Base-by-base conservation (phyloP, 1,140 invertebrate genomes). In the Dermatophagoides farinae region DNA sequence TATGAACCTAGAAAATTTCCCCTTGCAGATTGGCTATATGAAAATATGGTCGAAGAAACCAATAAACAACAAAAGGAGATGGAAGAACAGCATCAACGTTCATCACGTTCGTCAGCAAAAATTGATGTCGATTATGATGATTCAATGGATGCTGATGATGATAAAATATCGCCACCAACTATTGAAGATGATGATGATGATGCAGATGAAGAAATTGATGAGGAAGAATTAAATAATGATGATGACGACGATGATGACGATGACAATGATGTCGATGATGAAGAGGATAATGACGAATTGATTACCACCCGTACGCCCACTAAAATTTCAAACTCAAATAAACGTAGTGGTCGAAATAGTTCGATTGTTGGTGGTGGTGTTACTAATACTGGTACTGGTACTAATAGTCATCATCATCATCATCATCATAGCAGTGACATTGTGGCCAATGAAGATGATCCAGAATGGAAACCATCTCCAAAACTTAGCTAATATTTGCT, bases 1-100 rank as follows among this genome's bases (percentile, higher is more conserved):
- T 88, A 82, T 71, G 81, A 84, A 18, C 76, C 77, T 9, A 76
- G 85, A 65, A 71, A 71, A 52, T 90, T 88, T 73, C 86, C 86
- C 8, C 70, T 88, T 23, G 67, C 73, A 0, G 84, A 87, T 41
- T 77, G 79, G 37, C 74, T 76, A 8, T 85, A 82, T 67, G 74
- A 78, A 57, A 76, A 77, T 63, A 84, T 88, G 82, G 66, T 82
- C 60, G 72, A 76, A 64, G 77, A 73, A 46, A 53, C 66, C 47
- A 53, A 52, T 46, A 10, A 11, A 10, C 11, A 9, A 11, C 12
- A 57, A 40, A 22, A 14, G 16, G 14, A 41, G n/a, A 16, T n/a
- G 18, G 38, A 43, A 22, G 54, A 54, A 38, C 22, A 43, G 8
- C 18, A 10, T 5, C 20, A 50, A 20, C 12, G 47, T 12, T 20